Base-by-base conservation (phyloP, 2,797 vertebrate species). In the Gila robusta region DNA sequence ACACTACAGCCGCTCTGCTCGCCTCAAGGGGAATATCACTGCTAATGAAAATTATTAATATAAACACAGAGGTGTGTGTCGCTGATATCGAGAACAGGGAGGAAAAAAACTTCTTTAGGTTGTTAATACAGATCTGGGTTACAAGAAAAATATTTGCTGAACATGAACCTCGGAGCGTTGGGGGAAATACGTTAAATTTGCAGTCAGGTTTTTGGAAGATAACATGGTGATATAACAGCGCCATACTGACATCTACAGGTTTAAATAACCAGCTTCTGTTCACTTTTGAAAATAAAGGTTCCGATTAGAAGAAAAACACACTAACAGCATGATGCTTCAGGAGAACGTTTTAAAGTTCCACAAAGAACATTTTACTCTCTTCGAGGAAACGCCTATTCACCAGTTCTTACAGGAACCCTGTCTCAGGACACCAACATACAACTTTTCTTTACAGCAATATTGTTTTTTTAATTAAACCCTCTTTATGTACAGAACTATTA, bases 231-330 rank as follows among this genome's bases (percentile, higher is more conserved):
- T 66, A 87, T 91, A 89, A 56, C 91, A 90, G 95, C 93, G 86
- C 95, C 93, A 95, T 66, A 95, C 92, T 96, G 95, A 96, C 95
- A 95, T 95, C 95, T 96, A 95, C 95, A 95, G 95, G 95, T 94
- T 88, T 89, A 83, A 77, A 62, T 82, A 90, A 91, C 87, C 89
- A 70, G 87, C 91, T 81, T 72, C 78, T 86, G 85, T 88, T 84
- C 67, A 80, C 89, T 83, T 82, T n/a, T 52, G 87, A 86, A 90
- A 89, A 90, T 89, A 91, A 89, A 35, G 26, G 2, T 52, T 81
- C 32, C 19, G 52, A 35, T 52, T 52, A 69, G 41, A 35, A 28
- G 77, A 21, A 79, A 78, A 64, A 12, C 52, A n/a, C 28, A 77
- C 23, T 6, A 23, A 21, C 2, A 21, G 47, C 10, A 32, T 39